Base-by-base conservation (phyloP, 2,888 invertebrate species). In the Miltochrista miniata region DNA sequence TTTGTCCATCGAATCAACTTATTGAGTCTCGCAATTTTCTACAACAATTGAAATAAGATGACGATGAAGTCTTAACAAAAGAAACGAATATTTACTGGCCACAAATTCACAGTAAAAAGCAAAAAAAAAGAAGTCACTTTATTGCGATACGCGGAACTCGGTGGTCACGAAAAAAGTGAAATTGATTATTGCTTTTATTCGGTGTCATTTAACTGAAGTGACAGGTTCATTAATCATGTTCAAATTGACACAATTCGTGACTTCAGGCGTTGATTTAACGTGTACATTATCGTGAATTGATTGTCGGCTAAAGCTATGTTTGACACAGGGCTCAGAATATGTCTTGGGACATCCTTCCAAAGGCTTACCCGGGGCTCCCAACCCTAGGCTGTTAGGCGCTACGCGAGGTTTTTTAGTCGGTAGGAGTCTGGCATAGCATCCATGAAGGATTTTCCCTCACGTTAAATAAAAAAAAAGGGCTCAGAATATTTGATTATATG, bases 161-260 rank as follows among this genome's bases (percentile, higher is more conserved):
- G 12, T 18, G 18, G n/a, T 15, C 18, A 33, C 33, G 33, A 33
- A 24, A 29, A 11, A 24, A 11, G 11, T 29, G 12, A 33, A 30
- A 31, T 36, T 31, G 30, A 48, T 31, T 36, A n/a, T n/a, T n/a
- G 13, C 36, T 29, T 37, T 40, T 24, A n/a, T 45, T 34, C 18
- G 14, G 5, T 29, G 18, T 13, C 30, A n/a, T 47, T 40, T 35
- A 35, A 34, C 38, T 42, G 41, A 36, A 10, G 10, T 35, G 40
- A 33, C 41, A 24, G 36, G 30, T 30, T 34, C 50, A 41, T 41
- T 40, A 41, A 30, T 30, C 37, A 42, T 33, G 42, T 31, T 11
- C 24, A 11, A 18, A 34, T 38, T 49, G 35, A 38, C 29, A 43
- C 15, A 10, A 14, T 29, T 39, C 43, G 43, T 49, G 43, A 38